Base-by-base conservation (phyloP, 2,113 vertebrate species). In the Chionomys nivalis region DNA sequence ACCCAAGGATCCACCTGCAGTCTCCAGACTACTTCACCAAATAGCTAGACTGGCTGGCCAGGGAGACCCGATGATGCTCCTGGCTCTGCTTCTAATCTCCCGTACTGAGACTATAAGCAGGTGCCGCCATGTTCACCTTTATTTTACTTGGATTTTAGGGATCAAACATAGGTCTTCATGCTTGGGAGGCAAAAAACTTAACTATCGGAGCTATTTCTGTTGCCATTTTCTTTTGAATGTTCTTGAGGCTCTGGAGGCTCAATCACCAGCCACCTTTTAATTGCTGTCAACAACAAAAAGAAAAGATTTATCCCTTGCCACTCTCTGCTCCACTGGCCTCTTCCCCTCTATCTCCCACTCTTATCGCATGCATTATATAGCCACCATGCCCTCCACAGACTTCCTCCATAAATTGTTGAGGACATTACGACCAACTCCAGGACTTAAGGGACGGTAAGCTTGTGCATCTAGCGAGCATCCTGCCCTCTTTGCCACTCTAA, bases 331-430 rank as follows among this genome's bases (percentile, higher is more conserved):
- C 1, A 3, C 23, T 76, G 61, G 19, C 21, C 36, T 92, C 55
- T 33, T 23, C 1, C 66, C 28, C 31, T 49, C 14, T n/a, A 3
- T 33, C 47, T 76, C 58, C 24, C 58, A 23, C 9, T 65, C n/a
- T 93, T 77, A 68, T 76, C 33, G 23, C 13, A 91, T 39, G 1
- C 17, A 61, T 81, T 33, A 81, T 10, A 13, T 13, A 23, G 75
- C 81, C 6, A 63, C 33, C 58, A 7, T 6, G 26, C 8, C 36
- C 68, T 61, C 11, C 52, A 7, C 26, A 19, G 61, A 65, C n/a
- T 93, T 93, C 33, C 10, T 17, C 65, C 52, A 61, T 81, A 82
- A 36, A 21, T 36, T 89, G 88, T 61, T 93, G 44, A 93, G 58
- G 31, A 85, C 55, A 9, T 52, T 52, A 58, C 2, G 10, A 52